Evolutionary conservation across 2,888 invertebrate species (phyloP).

Genomic region (Bugula neritina): DNA sequence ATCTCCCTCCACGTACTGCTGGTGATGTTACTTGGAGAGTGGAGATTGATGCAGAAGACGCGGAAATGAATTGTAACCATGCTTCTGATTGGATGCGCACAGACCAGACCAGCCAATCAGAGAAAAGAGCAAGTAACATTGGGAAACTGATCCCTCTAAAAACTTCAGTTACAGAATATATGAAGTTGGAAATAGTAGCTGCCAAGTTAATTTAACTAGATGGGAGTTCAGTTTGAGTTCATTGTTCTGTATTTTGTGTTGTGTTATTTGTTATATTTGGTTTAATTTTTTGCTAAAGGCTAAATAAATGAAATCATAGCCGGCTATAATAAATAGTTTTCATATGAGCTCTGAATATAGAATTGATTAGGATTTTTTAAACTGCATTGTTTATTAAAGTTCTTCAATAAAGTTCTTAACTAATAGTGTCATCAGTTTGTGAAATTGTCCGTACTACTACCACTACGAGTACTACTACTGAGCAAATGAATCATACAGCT

Average conservation of each 20-base stretch:
- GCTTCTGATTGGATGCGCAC: neutral
- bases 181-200: conserved; percentile 4
- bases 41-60: conserved; percentile 5
- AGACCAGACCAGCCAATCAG: neutral
- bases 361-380: too few relatives aligned
- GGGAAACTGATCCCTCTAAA: neutral
- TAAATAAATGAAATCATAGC: too few relatives aligned
- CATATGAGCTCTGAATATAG: too few relatives aligned
- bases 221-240: neutral
- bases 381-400: too few relatives aligned
- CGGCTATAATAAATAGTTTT: too few relatives aligned
- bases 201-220: neutral
- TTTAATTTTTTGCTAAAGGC: too few relatives aligned
- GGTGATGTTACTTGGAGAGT: conserved; percentile 17
- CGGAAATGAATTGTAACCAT: neutral
- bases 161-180: neutral
- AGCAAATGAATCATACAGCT: too few relatives aligned
- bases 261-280: too few relatives aligned
- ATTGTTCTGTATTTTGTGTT: neutral
- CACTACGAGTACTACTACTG: too few relatives aligned
- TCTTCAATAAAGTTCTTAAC: too few relatives aligned
- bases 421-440: too few relatives aligned
- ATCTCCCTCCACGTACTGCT: neutral
- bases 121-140: neutral
- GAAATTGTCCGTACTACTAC: too few relatives aligned